Base-by-base conservation (phyloP, 2,888 invertebrate species). In the Noctua comes region DNA sequence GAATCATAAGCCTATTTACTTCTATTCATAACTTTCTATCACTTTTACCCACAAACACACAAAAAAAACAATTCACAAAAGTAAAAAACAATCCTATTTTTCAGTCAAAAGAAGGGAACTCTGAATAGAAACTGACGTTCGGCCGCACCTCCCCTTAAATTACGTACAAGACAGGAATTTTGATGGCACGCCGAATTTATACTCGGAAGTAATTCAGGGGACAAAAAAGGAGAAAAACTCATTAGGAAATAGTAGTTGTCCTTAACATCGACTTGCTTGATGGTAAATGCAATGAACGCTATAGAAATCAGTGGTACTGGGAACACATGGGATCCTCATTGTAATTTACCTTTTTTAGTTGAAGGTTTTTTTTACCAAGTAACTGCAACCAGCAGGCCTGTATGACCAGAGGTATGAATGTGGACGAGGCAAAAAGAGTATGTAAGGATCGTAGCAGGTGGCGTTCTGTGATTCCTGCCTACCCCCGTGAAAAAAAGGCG, bases 141-240 rank as follows among this genome's bases (percentile, higher is more conserved):
- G 54, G 27, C 69, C 64, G 70, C 66, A 76, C 80, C 78, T 84
- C 65, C 78, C 82, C 84, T 89, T 85, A 90, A 91, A 92, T 92
- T 90, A 89, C 92, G 89, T 85, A 90, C 92, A 89, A 89, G 92
- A 90, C 87, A 81, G 70, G 91, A 92, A 92, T 92, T 91, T 91
- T 90, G 90, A 92, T 90, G 85, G 85, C 79, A 78, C 72, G 68
- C 80, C 36, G 77, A 89, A 86, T 76, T 82, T 85, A 75, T 76
- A 76, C 75, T 75, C 48, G 48, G 66, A 84, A 87, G 85, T 84
- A 82, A 86, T 81, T 65, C 62, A 11, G 69, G 68, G 36, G 31
- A 59, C 36, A 27, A 40, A 36, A 57, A 74, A 48, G 81, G 36
- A 66, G 64, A 82, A 92, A 90, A 82, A 0, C 89, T 91, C 88